Conservation (phyloP, 2,888 invertebrate species). For the Hipparchia semele region DNA sequence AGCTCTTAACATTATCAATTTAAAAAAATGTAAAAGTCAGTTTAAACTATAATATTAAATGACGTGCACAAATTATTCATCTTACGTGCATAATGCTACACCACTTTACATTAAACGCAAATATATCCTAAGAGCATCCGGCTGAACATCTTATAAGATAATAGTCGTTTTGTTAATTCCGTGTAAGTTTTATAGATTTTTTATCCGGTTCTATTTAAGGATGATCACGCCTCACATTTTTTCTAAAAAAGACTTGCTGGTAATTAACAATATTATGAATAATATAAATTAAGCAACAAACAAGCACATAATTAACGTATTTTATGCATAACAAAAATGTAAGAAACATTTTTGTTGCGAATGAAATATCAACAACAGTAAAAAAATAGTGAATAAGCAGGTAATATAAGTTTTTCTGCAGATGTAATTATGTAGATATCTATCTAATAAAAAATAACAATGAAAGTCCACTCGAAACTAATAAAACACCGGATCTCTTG, state of each 20-base stretch:
- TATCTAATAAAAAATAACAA: no score
- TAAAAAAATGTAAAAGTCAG: no score
- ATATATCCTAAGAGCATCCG: conserved; percentile 60
- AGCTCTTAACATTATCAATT: no score
- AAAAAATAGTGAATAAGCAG: no score
- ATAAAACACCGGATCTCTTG: no score
- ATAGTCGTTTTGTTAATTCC: conserved; percentile 9
- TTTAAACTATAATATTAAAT: background rate
- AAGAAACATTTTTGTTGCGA: background rate
- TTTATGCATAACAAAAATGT: background rate
- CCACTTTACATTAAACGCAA: conserved; percentile 53
- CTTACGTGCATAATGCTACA: conserved; percentile 29
- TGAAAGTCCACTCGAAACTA: no score
- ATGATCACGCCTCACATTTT: conserved; percentile 12
- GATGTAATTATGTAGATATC: no score
- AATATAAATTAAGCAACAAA: background rate
- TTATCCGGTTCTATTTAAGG: background rate
- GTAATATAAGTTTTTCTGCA: no score
- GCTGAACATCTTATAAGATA: conserved; percentile 49
- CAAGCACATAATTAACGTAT: background rate
- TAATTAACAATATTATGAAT: background rate
- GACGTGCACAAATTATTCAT: conserved; percentile 18
- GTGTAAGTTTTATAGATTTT: conserved; percentile 17
- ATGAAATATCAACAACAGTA: no score
- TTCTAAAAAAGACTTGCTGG: background rate